These are phyloP conservation scores for Alligator sinensis DNA, from an alignment of 2,113 vertebrate species.

Conservation along the genomic window DNA sequence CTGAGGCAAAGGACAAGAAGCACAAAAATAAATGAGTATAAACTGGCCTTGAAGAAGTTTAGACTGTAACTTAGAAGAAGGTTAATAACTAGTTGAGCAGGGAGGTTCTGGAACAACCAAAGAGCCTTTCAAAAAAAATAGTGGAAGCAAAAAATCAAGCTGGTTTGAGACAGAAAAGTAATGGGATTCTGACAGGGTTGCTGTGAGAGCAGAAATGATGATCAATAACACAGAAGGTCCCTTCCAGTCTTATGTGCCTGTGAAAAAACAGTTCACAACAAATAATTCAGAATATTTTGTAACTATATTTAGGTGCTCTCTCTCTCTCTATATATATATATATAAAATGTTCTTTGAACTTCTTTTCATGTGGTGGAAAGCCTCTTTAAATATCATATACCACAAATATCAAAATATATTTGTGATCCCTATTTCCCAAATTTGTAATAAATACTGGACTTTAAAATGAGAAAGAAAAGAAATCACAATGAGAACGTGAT, in stretches of 20 bases:
- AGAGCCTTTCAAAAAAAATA: no score
- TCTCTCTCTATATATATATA: background rate
- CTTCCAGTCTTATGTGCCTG: constrained; percentile 5
- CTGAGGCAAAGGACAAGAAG: no score
- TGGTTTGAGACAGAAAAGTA: no score
- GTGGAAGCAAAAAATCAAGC: no score
- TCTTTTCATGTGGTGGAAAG: background rate
- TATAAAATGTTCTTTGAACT: background rate
- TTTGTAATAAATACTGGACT: background rate
- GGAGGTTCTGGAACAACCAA: background rate
- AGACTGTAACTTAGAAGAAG: constrained; percentile 4
- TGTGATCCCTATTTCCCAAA: background rate
- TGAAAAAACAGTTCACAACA: constrained; percentile 31
- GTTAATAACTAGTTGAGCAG: constrained; percentile 9
- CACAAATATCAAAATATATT: background rate
- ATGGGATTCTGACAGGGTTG: no score
- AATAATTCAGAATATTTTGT: background rate
- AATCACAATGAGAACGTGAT: background rate
- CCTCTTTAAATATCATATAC: background rate
- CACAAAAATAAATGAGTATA: no score
- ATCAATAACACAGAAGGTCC: background rate
- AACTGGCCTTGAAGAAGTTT: no score
- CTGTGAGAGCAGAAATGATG: no score
- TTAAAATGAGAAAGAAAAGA: background rate
- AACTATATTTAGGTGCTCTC: background rate